Evolutionary conservation across 2,113 vertebrate species (phyloP).

Genomic region (Mormyrus iriodes): DNA sequence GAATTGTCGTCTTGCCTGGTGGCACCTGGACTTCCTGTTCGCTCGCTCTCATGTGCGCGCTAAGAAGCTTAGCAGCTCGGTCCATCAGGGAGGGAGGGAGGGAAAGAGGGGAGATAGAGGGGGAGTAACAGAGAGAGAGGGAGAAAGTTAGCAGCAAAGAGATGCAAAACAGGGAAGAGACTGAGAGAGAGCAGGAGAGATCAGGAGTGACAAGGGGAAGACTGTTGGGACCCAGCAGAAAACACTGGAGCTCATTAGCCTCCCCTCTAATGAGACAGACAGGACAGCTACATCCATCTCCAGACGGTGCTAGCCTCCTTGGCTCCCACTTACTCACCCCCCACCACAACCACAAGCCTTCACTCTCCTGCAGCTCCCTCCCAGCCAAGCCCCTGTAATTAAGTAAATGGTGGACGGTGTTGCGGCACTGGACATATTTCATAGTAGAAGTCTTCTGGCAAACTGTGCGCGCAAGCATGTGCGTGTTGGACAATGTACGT

Average conservation of each 20-base stretch:
- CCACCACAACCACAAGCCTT: background rate
- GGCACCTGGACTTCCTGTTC: background rate
- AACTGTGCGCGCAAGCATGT: background rate
- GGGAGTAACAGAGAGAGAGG: constrained; percentile 8
- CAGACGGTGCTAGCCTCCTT: background rate
- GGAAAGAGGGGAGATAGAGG: background rate
- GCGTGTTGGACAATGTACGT: background rate
- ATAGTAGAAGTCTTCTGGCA: constrained; percentile 1
- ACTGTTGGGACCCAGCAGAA: background rate
- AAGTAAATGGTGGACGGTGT: constrained; percentile 12
- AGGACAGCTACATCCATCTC: constrained; percentile 2
- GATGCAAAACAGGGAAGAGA: constrained; percentile 22
- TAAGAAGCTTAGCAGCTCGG: background rate
- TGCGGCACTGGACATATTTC: background rate
- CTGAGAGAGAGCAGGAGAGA: constrained; percentile 2
- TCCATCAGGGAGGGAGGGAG: constrained; percentile 29
- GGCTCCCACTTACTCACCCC: background rate
- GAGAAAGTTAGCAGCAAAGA: background rate
- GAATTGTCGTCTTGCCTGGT: constrained; percentile 14
- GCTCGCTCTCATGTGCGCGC: background rate
- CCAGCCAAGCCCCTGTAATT: constrained; percentile 15
- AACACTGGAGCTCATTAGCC: constrained; percentile 1
- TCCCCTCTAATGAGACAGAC: background rate
- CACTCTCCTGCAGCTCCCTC: background rate
- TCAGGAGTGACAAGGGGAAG: background rate